Evolutionary conservation across 2,888 invertebrate genomes (phyloP).

Genomic region (Drosophila dives): DNA sequence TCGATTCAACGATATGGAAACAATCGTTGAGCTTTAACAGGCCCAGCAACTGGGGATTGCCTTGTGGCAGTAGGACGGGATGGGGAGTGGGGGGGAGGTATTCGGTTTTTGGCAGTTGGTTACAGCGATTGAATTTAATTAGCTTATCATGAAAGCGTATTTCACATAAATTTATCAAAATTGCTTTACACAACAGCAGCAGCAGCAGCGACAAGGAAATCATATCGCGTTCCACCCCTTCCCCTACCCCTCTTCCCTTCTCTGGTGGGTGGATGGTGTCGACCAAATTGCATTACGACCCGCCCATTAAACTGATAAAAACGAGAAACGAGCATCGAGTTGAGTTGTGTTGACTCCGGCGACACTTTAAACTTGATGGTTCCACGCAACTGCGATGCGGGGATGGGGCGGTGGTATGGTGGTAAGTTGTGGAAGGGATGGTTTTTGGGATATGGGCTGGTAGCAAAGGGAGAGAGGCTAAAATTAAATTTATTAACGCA

Average conservation of each 20-base stretch:
- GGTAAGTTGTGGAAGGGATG: neutral
- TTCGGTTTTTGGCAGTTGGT: constrained; percentile 78
- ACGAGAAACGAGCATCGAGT: constrained; percentile 70
- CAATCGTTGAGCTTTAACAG: constrained; percentile 69
- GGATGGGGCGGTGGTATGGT: neutral
- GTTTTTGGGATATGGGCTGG: neutral
- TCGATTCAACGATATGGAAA: constrained; percentile 73
- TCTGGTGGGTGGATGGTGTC: constrained; percentile 21
- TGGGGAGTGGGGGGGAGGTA: neutral
- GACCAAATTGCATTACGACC: constrained; percentile 74
- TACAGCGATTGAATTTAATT: constrained; percentile 81
- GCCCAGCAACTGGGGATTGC: constrained; percentile 32
- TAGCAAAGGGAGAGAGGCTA: constrained; percentile 53
- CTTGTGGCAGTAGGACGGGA: constrained; percentile 1
- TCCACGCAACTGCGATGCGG: neutral
- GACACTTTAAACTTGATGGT: constrained; percentile 76
- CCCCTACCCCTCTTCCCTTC: neutral
- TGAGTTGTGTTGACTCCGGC: constrained; percentile 59
- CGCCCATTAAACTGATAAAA: constrained; percentile 80
- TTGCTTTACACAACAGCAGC: constrained; percentile 74
- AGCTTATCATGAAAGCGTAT: constrained; percentile 81
- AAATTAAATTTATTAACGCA: constrained; percentile 80
- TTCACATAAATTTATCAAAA: constrained; percentile 80
- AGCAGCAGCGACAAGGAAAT: constrained; percentile 12
- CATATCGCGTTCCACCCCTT: constrained; percentile 34